phyloP scores from a whole-genome alignment of 2,888 invertebrate species.

The Cryptops parisi region DNA sequence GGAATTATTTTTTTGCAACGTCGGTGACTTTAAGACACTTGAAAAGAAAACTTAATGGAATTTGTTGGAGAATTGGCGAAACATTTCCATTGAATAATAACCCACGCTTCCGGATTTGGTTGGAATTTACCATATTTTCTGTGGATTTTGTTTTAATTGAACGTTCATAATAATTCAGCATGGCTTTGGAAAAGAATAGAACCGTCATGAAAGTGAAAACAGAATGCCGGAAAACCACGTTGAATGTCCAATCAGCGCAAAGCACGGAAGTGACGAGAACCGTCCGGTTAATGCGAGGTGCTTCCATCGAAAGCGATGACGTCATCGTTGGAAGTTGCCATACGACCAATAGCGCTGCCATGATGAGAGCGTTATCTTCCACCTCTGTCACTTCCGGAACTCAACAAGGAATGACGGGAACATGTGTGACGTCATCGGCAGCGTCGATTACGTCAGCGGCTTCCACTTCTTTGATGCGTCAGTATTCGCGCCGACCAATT shows the following conservation, averaged over 20 bases:
- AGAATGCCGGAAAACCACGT: constrained; percentile 1
- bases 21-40: no score
- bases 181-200: neutral
- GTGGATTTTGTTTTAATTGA: no score
- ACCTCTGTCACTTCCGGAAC: neutral
- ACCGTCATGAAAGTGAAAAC: constrained; percentile 5
- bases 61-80: no score
- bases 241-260: constrained; percentile 6
- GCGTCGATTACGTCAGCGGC: neutral
- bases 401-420: neutral
- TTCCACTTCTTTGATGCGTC: neutral
- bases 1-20: no score
- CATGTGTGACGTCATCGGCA: neutral
- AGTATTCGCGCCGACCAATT: neutral
- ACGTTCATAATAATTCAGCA: no score
- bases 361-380: neutral
- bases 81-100: no score
- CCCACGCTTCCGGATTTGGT: no score
- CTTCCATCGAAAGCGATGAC: neutral
- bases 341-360: neutral
- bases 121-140: no score
- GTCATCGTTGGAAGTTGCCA: neutral
- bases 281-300: constrained; percentile 32
- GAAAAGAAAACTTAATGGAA: no score
- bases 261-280: constrained; percentile 30